phyloP scores from a whole-genome alignment of 1,140 invertebrate species.

The Magallana angulata region DNA sequence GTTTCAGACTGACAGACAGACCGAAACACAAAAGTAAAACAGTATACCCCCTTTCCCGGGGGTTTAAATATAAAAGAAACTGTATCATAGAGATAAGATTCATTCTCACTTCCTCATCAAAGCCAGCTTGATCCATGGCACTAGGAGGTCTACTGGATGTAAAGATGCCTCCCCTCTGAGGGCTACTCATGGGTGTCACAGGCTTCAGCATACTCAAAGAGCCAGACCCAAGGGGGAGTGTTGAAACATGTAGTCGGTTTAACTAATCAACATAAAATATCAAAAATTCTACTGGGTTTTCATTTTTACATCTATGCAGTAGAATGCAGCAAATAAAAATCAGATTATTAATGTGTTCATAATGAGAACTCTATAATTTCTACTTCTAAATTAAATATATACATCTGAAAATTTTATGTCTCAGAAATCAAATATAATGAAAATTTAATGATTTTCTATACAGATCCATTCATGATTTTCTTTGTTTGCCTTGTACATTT shows the following conservation, averaged over 20 bases:
- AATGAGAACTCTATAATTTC: too few species aligned
- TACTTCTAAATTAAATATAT: too few species aligned
- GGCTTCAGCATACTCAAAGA: conserved; percentile 79
- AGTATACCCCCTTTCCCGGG: too few species aligned
- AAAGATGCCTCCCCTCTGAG: conserved; percentile 84
- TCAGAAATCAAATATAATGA: background rate
- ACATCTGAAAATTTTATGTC: too few species aligned
- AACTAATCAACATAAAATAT: conserved; percentile 79
- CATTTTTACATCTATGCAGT: too few species aligned
- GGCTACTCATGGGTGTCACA: conserved; percentile 81
- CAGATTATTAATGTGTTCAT: too few species aligned
- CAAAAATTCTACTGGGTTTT: background rate
- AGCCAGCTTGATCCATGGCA: conserved; percentile 81
- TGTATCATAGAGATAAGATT: background rate
- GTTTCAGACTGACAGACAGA: too few species aligned
- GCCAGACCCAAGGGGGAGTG: conserved; percentile 84
- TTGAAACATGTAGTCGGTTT: conserved; percentile 91
- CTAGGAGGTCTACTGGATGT: conserved; percentile 81
- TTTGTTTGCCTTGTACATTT: too few species aligned
- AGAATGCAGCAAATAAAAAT: too few species aligned
- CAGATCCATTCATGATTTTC: background rate
- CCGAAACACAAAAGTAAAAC: too few species aligned
- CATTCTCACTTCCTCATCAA: conserved; percentile 82
- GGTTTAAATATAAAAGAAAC: too few species aligned
- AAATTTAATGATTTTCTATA: background rate